These are phyloP conservation scores for Dascyllus trimaculatus DNA, from an alignment of 2,113 vertebrate genomes.

Conservation along the genomic window DNA sequence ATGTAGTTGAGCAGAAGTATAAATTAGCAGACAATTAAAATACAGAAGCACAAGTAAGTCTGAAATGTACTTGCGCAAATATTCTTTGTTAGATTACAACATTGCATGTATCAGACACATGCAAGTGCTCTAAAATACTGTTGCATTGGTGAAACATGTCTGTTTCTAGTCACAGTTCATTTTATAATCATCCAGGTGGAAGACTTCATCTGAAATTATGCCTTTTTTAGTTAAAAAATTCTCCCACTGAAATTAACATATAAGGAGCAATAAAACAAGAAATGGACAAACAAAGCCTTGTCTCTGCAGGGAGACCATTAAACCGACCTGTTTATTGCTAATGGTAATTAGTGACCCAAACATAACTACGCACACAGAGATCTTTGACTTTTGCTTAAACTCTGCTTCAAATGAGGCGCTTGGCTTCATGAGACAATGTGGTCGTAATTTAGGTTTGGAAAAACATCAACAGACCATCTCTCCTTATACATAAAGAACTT, in stretches of 20 bases:
- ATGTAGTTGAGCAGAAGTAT: neutral
- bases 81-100: neutral
- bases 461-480: constrained; percentile 73
- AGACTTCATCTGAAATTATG: constrained; percentile 3
- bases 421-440: constrained; percentile 54
- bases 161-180: neutral
- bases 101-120: neutral
- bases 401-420: constrained; percentile 33
- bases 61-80: too few relatives aligned
- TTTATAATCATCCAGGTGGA: neutral
- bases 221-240: neutral
- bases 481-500: constrained; percentile 49
- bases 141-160: too few relatives aligned
- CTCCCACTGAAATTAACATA: constrained; percentile 30
- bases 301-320: constrained; percentile 58
- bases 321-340: constrained; percentile 49
- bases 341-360: constrained; percentile 58
- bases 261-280: constrained; percentile 31
- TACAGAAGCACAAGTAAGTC: too few relatives aligned
- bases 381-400: constrained; percentile 60
- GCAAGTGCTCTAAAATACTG: neutral
- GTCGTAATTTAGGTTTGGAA: constrained; percentile 58
- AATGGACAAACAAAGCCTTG: constrained; percentile 50
- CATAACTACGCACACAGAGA: constrained; percentile 26
- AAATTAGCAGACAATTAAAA: neutral